Conservation (phyloP, 2,113 vertebrate genomes). For the Entelurus aequoreus region DNA sequence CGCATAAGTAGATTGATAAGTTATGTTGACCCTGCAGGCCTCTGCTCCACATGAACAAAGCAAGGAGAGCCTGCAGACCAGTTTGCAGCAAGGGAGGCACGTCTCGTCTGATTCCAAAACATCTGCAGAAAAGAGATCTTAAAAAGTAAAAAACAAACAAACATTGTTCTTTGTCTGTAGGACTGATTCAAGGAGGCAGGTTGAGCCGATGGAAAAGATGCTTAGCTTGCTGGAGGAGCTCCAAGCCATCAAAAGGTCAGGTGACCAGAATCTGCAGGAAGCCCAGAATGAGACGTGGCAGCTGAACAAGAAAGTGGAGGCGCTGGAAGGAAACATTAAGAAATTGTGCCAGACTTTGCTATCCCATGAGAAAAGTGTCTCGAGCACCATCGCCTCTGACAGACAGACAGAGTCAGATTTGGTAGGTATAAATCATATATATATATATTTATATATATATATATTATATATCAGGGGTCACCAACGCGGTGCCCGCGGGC, state of each 20-base stretch:
- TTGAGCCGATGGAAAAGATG: conserved; percentile 68
- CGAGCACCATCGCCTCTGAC: conserved; percentile 8
- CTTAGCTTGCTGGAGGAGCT: conserved; percentile 70
- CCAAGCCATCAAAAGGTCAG: conserved; percentile 65
- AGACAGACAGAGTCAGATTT: conserved; percentile 9
- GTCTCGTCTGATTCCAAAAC: conserved; percentile 44
- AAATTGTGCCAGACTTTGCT: conserved; percentile 57
- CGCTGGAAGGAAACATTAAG: conserved; percentile 57
- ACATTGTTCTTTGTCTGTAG: conserved; percentile 53
- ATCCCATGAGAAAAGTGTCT: conserved; percentile 47
- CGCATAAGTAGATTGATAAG: background rate
- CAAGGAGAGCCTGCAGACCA: conserved; percentile 60
- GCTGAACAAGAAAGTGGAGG: conserved; percentile 62
- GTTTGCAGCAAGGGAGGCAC: conserved; percentile 70
- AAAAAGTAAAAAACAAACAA: background rate
- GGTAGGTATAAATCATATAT: conserved; percentile 60
- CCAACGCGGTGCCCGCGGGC: too few relatives aligned
- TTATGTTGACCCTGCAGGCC: background rate
- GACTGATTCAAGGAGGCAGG: conserved; percentile 67
- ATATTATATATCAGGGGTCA: too few relatives aligned
- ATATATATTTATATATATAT: too few relatives aligned
- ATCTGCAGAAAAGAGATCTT: background rate
- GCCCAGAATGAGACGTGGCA: conserved; percentile 54
- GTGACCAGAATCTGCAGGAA: conserved; percentile 66
- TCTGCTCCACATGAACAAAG: conserved; percentile 56